phyloP scores from a whole-genome alignment of 2,797 vertebrate genomes.

The Pipistrellus pygmaeus region DNA sequence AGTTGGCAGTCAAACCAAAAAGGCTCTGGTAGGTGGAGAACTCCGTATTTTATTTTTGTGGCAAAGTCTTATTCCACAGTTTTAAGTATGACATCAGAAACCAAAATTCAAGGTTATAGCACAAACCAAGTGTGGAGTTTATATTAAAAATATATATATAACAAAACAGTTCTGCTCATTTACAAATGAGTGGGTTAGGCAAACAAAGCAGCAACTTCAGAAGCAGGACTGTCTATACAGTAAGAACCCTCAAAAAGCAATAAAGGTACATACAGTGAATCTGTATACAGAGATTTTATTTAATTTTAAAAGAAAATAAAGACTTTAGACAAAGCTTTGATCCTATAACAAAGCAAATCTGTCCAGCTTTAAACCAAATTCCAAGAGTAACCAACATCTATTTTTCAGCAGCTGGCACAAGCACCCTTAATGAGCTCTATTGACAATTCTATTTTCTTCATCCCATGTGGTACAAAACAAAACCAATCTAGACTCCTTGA shows the following conservation, averaged over 20 bases:
- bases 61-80: conserved; percentile 89
- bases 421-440: conserved; percentile 85
- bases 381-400: conserved; percentile 86
- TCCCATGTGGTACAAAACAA: conserved; percentile 84
- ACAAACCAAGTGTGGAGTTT: conserved; percentile 87
- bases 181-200: conserved; percentile 87
- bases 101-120: conserved; percentile 87
- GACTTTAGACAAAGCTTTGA: conserved; percentile 90
- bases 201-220: conserved; percentile 88
- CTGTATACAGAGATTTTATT: conserved; percentile 89
- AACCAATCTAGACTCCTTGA: conserved; percentile 86
- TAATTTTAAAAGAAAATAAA: conserved; percentile 87
- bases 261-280: conserved; percentile 90
- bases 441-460: conserved; percentile 85
- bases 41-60: conserved; percentile 86
- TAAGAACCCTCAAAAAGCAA: conserved; percentile 87
- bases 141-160: conserved; percentile 74
- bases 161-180: conserved; percentile 88
- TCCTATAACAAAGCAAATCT: conserved; percentile 89
- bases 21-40: conserved; percentile 81
- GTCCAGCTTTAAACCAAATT: conserved; percentile 89
- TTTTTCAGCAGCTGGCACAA: conserved; percentile 88
- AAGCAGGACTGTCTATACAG: conserved; percentile 89
- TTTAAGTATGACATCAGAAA: conserved; percentile 88
- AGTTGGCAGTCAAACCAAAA: conserved; percentile 76